These are phyloP conservation scores for Ornithoptera alexandrae DNA, from an alignment of 2,888 invertebrate genomes.

Conservation along the genomic window DNA sequence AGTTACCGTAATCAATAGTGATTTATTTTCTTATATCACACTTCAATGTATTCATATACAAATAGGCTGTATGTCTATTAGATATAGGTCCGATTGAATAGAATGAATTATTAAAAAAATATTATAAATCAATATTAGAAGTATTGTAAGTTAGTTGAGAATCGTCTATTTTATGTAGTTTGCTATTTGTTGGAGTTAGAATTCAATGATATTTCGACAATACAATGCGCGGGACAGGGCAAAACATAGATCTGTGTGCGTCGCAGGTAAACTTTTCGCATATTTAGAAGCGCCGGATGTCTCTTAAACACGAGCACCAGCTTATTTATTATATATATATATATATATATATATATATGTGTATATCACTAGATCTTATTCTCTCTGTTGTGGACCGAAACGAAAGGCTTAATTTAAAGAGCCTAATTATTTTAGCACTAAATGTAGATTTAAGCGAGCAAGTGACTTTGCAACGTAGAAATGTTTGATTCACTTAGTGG, in stretches of 20 bases:
- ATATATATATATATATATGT: not conserved
- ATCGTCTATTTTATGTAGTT: conserved; percentile 73
- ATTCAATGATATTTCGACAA: conserved; percentile 57
- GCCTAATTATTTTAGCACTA: conserved; percentile 62
- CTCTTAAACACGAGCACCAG: conserved; percentile 36
- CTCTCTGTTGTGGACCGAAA: conserved; percentile 58
- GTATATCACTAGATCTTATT: conserved; percentile 48
- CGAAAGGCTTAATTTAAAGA: conserved; percentile 51
- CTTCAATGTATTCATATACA: conserved; percentile 43
- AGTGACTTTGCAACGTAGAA: conserved; percentile 60
- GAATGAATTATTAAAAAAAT: conserved; percentile 53
- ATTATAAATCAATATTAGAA: conserved; percentile 34
- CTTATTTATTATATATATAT: conserved; percentile 40
- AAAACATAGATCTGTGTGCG: conserved; percentile 31
- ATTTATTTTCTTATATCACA: conserved; percentile 64
- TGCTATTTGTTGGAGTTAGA: conserved; percentile 56
- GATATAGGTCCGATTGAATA: conserved; percentile 55
- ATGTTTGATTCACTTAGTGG: conserved; percentile 40
- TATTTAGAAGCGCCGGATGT: conserved; percentile 27
- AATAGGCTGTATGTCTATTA: conserved; percentile 40
- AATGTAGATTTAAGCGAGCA: conserved; percentile 56
- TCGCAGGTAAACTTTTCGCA: conserved; percentile 7
- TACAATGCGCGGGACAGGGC: conserved; percentile 41
- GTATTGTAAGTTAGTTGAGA: conserved; percentile 48
- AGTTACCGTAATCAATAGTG: conserved; percentile 56